These are phyloP conservation scores for Beris chalybata DNA, from an alignment of 2,888 invertebrate species.

Conservation along the genomic window DNA sequence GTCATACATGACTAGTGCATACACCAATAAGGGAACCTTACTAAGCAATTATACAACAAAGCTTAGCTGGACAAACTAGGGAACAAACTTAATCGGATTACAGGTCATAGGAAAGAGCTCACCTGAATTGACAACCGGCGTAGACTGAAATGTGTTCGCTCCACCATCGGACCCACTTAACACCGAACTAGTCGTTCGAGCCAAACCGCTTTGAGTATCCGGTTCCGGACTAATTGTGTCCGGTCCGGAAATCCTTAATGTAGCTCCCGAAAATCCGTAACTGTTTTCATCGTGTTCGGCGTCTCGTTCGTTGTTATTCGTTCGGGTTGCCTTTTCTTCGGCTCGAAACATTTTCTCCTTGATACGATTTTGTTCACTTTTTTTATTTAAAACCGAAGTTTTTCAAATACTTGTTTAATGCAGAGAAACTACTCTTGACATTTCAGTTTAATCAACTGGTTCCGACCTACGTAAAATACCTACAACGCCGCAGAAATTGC, in stretches of 20 bases:
- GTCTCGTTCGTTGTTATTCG: not conserved
- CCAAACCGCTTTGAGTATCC: conserved; percentile 34
- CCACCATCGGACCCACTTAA: conserved; percentile 47
- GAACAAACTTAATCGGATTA: no score
- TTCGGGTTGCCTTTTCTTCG: conserved; percentile 18
- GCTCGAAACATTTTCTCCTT: conserved; percentile 22
- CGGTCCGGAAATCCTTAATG: conserved; percentile 42
- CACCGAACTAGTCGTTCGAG: conserved; percentile 40
- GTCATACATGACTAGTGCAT: no score
- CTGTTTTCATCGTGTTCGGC: conserved; percentile 52
- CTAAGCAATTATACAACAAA: no score
- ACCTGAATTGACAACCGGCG: no score
- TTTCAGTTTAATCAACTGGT: conserved; percentile 4
- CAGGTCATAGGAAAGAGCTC: no score
- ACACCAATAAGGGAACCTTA: no score
- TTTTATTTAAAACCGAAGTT: not conserved
- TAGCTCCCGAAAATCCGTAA: conserved; percentile 54
- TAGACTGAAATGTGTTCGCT: conserved; percentile 40
- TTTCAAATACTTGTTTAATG: not conserved
- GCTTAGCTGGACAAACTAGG: no score
- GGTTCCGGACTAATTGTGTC: conserved; percentile 33
- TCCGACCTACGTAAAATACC: not conserved
- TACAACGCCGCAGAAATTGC: no score
- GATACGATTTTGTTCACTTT: not conserved
- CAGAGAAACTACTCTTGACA: not conserved